These are phyloP conservation scores for Loxodonta africana DNA, from an alignment of 2,113 vertebrate species.

Conservation along the genomic window DNA sequence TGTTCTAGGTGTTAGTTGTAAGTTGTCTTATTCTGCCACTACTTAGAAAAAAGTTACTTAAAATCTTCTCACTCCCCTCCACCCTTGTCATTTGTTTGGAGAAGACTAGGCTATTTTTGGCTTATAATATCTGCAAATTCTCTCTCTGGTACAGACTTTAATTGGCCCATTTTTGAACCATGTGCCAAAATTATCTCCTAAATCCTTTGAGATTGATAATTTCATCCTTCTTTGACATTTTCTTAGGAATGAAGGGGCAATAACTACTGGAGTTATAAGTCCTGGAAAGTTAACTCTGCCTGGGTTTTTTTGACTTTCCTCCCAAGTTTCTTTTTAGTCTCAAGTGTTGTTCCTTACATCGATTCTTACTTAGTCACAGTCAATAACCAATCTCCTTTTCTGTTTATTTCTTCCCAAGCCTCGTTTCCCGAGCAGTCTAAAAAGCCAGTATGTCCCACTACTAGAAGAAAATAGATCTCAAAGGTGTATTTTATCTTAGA, in stretches of 20 bases:
- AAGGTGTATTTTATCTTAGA: background rate
- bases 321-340: constrained; percentile 26
- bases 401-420: background rate
- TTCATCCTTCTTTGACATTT: background rate
- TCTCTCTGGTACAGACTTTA: background rate
- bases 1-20: background rate
- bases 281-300: background rate
- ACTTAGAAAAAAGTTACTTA: background rate
- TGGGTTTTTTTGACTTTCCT: background rate
- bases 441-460: background rate
- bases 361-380: constrained; percentile 55
- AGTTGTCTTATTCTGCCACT: background rate
- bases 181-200: background rate
- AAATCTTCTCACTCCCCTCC: background rate
- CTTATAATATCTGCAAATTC: background rate
- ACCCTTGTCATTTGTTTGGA: background rate
- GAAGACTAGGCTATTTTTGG: background rate
- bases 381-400: constrained; percentile 27
- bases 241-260: background rate
- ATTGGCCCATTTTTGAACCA: background rate
- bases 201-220: constrained; percentile 28
- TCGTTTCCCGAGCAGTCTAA: background rate
- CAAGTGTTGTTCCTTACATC: background rate
- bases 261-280: background rate
- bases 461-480: background rate